These are phyloP conservation scores for Lithobates sylvaticus DNA, from an alignment of 2,797 vertebrate species.

Conservation along the genomic window DNA sequence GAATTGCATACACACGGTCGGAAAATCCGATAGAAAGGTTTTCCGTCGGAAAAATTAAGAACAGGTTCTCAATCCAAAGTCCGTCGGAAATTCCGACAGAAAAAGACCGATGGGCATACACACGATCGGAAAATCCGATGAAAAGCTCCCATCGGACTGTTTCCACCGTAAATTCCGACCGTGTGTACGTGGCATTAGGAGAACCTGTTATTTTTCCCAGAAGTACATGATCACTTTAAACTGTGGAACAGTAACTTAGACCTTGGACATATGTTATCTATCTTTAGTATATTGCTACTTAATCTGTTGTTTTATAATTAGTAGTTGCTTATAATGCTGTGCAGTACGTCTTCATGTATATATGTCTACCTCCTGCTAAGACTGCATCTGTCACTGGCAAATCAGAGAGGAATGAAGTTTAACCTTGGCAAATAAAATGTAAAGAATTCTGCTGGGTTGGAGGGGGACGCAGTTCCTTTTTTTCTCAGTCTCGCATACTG, in stretches of 20 bases:
- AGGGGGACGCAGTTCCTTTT: not conserved
- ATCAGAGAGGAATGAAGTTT: not conserved
- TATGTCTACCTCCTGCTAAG: not conserved
- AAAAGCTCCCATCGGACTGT: too few species aligned
- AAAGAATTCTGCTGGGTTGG: not conserved
- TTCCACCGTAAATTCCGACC: too few species aligned
- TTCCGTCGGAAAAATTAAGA: too few species aligned
- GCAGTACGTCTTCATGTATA: not conserved
- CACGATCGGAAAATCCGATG: too few species aligned
- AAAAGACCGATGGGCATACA: too few species aligned
- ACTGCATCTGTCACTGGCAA: not conserved
- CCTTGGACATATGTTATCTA: not conserved
- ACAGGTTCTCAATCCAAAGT: too few species aligned
- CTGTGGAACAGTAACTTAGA: not conserved
- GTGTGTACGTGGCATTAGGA: too few species aligned
- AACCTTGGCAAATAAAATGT: not conserved
- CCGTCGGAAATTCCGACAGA: too few species aligned
- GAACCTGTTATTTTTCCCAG: too few species aligned
- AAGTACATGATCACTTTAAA: too few species aligned
- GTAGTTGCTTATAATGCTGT: not conserved
- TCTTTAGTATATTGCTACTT: not conserved
- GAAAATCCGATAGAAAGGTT: too few species aligned
- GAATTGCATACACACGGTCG: too few species aligned
- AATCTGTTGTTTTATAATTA: slow-evolving; percentile 45
- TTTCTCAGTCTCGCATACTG: not conserved